Evolutionary conservation across 64 coral and sea anemone genomes (phyloP).

Genomic region (Montipora efflorescens): DNA sequence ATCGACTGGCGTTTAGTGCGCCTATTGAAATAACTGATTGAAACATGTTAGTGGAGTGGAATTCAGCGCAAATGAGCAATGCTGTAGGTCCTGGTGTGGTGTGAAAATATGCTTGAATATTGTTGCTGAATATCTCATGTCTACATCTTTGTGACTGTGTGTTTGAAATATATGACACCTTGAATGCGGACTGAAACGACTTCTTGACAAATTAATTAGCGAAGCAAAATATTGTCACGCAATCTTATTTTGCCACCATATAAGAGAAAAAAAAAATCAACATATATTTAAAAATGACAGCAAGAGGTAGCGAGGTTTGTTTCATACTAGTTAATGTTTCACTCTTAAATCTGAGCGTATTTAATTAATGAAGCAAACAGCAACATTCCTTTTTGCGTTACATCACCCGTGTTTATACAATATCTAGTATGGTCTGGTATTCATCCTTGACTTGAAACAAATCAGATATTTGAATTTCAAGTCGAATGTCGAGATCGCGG

Average conservation of each 20-base stretch:
- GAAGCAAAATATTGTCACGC: conserved; percentile 15
- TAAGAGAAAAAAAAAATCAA: neutral
- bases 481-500: too few species aligned
- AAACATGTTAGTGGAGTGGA: neutral
- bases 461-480: too few species aligned
- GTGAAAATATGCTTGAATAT: neutral
- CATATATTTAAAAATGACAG: too few species aligned
- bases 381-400: too few species aligned
- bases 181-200: neutral
- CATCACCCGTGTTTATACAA: too few species aligned
- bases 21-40: neutral
- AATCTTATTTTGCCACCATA: neutral
- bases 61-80: neutral
- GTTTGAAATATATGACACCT: conserved; percentile 2
- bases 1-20: neutral
- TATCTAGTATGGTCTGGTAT: too few species aligned
- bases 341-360: neutral
- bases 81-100: neutral
- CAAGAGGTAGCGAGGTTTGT: too few species aligned
- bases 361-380: neutral
- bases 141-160: neutral
- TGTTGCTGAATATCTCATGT: neutral
- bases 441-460: too few species aligned
- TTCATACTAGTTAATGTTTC: too few species aligned
- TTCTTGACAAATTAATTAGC: neutral